Evolutionary conservation across 1,140 invertebrate species (phyloP).

Genomic region (Drosophila mojavensis): DNA sequence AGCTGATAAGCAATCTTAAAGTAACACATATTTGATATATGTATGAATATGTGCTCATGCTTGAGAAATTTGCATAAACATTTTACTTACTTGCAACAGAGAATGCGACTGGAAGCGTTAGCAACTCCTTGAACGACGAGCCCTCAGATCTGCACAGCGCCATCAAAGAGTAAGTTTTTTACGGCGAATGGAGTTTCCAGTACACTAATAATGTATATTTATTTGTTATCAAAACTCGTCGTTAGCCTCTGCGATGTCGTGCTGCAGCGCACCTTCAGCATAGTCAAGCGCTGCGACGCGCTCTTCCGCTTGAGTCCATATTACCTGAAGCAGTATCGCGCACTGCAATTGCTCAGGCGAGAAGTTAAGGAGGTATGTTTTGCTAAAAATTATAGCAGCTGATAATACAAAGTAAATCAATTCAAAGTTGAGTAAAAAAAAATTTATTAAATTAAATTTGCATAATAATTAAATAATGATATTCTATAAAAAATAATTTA

Average conservation of each 20-base stretch:
- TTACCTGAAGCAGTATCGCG: constrained; percentile 68
- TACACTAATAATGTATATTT: too few relatives aligned
- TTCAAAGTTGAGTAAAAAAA: too few relatives aligned
- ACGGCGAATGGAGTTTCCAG: too few relatives aligned
- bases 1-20: too few relatives aligned
- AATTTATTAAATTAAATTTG: too few relatives aligned
- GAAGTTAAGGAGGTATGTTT: constrained; percentile 57
- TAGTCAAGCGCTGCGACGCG: constrained; percentile 77
- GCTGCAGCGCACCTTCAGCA: constrained; percentile 76
- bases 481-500: too few relatives aligned
- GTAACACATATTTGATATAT: not conserved
- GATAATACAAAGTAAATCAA: too few relatives aligned
- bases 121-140: constrained; percentile 65
- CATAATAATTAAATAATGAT: too few relatives aligned
- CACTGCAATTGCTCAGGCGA: constrained; percentile 52
- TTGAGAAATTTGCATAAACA: not conserved
- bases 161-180: constrained; percentile 65
- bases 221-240: not conserved
- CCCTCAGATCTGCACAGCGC: constrained; percentile 69
- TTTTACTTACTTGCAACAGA: constrained; percentile 36
- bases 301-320: constrained; percentile 73
- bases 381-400: not conserved
- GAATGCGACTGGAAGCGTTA: constrained; percentile 68
- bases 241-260: constrained; percentile 72
- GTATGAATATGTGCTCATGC: too few relatives aligned